phyloP scores from a whole-genome alignment of 1,140 invertebrate genomes.

The Lucilia cuprina region DNA sequence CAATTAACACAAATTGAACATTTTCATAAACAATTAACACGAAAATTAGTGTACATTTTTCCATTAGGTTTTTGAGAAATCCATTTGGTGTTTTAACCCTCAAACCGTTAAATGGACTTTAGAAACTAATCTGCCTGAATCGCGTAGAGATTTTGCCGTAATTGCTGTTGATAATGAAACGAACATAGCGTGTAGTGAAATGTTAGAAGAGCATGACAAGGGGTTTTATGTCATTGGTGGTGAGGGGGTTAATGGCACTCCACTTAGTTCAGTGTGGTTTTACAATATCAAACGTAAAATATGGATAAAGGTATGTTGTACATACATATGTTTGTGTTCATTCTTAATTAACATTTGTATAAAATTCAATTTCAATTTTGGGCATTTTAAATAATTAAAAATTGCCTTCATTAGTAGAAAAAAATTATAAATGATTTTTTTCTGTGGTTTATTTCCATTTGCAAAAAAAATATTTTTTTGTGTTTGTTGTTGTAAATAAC shows the following conservation, averaged over 20 bases:
- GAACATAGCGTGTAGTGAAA: not conserved
- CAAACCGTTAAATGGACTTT: conserved; percentile 32
- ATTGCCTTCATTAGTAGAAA: not conserved
- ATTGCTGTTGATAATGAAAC: conserved; percentile 20
- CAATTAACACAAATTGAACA: not conserved
- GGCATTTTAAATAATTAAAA: not conserved
- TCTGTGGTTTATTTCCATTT: not conserved
- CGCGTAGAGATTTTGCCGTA: conserved; percentile 36
- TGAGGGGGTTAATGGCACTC: conserved; percentile 21
- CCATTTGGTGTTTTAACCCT: conserved; percentile 38
- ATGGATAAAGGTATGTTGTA: conserved; percentile 35
- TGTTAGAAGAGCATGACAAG: not conserved
- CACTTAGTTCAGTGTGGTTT: conserved; percentile 36
- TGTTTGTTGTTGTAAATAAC: not conserved
- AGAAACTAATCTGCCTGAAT: conserved; percentile 35
- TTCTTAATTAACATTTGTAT: not conserved
- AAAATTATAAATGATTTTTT: not conserved
- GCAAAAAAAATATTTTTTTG: too few relatives aligned
- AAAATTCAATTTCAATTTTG: not conserved
- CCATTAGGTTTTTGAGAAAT: conserved; percentile 37
- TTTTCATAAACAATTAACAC: not conserved
- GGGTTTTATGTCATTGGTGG: conserved; percentile 39
- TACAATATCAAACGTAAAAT: conserved; percentile 36
- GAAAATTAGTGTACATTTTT: not conserved
- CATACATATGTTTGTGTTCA: not conserved